Evolutionary conservation across 2,113 vertebrate genomes (phyloP).

Genomic region (Myotis davidii): DNA sequence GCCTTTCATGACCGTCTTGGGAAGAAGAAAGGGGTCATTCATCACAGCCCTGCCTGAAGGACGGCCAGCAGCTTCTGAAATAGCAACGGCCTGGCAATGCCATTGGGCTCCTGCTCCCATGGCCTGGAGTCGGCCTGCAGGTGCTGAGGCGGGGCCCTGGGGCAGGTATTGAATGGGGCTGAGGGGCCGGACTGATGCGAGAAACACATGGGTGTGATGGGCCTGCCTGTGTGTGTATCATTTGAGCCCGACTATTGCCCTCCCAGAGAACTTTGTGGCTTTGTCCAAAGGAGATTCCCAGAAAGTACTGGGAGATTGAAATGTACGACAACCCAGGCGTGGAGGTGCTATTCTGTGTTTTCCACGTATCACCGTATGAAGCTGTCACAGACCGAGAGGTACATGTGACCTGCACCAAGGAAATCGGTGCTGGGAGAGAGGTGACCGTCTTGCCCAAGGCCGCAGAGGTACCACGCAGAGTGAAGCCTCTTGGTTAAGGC

Average conservation of each 20-base stretch:
- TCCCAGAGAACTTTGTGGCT: not conserved
- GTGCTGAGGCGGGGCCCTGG: not conserved
- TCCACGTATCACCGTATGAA: not conserved
- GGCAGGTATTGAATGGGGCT: not conserved
- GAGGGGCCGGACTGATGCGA: not conserved
- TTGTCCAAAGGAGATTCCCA: not conserved
- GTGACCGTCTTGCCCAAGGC: not conserved
- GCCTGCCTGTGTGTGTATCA: not conserved
- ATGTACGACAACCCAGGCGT: not conserved
- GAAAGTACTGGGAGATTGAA: not conserved
- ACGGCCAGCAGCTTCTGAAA: not conserved
- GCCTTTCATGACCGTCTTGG: not conserved
- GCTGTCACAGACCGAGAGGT: not conserved
- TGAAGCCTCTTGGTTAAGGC: not conserved
- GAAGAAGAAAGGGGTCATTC: conserved; percentile 33
- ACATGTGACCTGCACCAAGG: not conserved
- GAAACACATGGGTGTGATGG: no score
- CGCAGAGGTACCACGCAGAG: not conserved
- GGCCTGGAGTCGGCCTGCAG: not conserved
- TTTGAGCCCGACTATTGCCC: not conserved
- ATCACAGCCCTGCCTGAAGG: not conserved
- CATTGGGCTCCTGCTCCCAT: not conserved
- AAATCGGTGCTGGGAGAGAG: not conserved
- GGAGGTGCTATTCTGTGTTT: not conserved
- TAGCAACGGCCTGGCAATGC: not conserved